Percentiles rank a stretch among this genome's conserved stretches.
phyloP scores from a whole-genome alignment of 92 coral and sea anemone species.

The Virgularia gustaviana region DNA sequence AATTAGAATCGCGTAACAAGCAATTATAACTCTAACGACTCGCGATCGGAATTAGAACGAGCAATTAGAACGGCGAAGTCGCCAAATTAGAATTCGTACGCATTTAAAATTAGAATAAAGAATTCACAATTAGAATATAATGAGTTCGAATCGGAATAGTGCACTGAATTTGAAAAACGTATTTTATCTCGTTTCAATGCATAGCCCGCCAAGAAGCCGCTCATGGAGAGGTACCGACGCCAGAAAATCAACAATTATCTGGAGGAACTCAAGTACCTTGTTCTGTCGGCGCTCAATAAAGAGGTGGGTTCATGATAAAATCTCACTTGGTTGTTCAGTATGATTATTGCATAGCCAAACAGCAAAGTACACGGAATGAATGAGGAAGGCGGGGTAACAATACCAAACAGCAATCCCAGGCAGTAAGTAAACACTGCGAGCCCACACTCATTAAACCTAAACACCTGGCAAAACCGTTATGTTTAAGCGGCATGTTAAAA shows the following conservation, averaged over 20 bases:
- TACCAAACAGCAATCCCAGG: background rate
- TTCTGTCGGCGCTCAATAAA: slow-evolving; percentile 36
- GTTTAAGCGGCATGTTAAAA: too few relatives aligned
- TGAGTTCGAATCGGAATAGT: background rate
- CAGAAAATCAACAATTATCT: slow-evolving; percentile 37
- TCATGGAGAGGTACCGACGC: slow-evolving; percentile 28
- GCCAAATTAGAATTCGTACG: too few relatives aligned
- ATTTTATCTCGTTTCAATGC: too few relatives aligned
- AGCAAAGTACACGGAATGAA: too few relatives aligned
- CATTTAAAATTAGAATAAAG: background rate
- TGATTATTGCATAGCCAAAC: too few relatives aligned
- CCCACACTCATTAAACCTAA: background rate
- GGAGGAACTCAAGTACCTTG: slow-evolving; percentile 39
- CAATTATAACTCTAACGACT: too few relatives aligned
- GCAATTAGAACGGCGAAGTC: too few relatives aligned
- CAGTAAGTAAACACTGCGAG: background rate
- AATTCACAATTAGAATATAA: background rate
- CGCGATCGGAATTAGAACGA: too few relatives aligned
- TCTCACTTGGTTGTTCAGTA: too few relatives aligned
- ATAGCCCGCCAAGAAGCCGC: slow-evolving; percentile 19
- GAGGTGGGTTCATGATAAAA: slow-evolving; percentile 10
- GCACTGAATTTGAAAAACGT: background rate
- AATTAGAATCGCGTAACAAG: too few relatives aligned
- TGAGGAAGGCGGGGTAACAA: background rate
- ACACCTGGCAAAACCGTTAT: too few relatives aligned